Evolutionary conservation across 2,113 vertebrate species (phyloP), one percentile per base, ranked within the genome.

Genomic region (Amphiprion percula): DNA sequence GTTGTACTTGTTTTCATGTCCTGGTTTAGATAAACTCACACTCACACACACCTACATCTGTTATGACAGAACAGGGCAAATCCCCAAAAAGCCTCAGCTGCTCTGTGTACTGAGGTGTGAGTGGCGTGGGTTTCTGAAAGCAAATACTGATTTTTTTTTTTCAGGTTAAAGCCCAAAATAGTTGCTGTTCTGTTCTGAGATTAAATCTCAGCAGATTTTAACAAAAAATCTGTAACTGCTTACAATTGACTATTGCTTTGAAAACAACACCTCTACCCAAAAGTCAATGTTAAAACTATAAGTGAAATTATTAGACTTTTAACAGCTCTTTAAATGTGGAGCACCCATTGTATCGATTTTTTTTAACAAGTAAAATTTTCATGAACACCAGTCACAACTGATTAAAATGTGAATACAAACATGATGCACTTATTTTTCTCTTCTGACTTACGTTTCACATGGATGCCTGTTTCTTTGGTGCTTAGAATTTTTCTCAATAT

Each of bases 131-230:
- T 23, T 49, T 64, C 12, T 46, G 39, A 33, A 68, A 55, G 23
- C 24, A 74, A 53, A 59, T 60, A 70, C 63, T 10, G 24, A 77
- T 84, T 68, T 68, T 9, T 68, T 68, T 9, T 66, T 54, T 58
- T 55, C 44, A 39, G 49, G 58, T 74, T 60, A 54, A 79, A 85
- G 55, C 53, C 41, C 17, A 59, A 68, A 66, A 64, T 28, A 72
- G 55, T 68, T 64, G 69, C 69, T 73, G 65, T 52, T 47, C 21
- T 59, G 23, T 30, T 28, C 23, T 24, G 4, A 52, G 15, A 47
- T 78, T 52, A 74, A 82, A 64, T 68, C 24, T 50, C 63, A 17
- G 16, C 17, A 37, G 11, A 28, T 74, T 71, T 58, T 23, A 64
- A n/a, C 5, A 3, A 37, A 17, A 63, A 74, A 49, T 56, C 39